A percentile compares a stretch with the other conserved stretches of the same genome.
phyloP scores from a whole-genome alignment of 2,113 vertebrate genomes.

The Nibea coibor region DNA sequence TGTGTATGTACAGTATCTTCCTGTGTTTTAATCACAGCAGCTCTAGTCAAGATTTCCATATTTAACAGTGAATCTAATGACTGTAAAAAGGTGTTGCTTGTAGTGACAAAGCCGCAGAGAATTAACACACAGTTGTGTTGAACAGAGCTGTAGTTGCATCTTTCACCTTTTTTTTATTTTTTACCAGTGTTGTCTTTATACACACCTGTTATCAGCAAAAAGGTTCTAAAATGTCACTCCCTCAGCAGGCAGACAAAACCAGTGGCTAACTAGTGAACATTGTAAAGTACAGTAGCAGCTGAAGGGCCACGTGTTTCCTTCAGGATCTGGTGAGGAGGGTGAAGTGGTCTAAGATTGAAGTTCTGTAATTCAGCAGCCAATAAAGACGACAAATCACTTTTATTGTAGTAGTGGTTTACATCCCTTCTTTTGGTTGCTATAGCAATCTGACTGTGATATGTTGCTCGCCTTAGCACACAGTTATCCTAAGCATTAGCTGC shows the following conservation, averaged over 20 bases:
- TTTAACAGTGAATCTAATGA: not conserved
- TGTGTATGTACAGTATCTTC: not conserved
- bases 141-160: too few relatives aligned
- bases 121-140: not conserved
- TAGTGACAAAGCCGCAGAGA: not conserved
- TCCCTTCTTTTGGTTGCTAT: not conserved
- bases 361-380: not conserved
- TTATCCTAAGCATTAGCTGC: not conserved
- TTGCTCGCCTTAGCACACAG: too few relatives aligned
- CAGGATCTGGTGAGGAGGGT: not conserved
- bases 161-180: too few relatives aligned
- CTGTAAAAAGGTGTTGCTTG: not conserved
- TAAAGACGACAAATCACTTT: not conserved
- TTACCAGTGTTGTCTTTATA: not conserved
- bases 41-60: not conserved
- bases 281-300: not conserved
- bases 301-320: not conserved
- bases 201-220: not conserved
- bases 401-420: not conserved
- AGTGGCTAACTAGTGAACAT: not conserved
- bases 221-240: not conserved
- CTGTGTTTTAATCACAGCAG: not conserved
- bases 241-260: not conserved
- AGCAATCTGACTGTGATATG: not conserved
- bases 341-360: not conserved